Base-by-base conservation (phyloP, 2,113 vertebrate genomes). In the Sakesphorus luctuosus region DNA sequence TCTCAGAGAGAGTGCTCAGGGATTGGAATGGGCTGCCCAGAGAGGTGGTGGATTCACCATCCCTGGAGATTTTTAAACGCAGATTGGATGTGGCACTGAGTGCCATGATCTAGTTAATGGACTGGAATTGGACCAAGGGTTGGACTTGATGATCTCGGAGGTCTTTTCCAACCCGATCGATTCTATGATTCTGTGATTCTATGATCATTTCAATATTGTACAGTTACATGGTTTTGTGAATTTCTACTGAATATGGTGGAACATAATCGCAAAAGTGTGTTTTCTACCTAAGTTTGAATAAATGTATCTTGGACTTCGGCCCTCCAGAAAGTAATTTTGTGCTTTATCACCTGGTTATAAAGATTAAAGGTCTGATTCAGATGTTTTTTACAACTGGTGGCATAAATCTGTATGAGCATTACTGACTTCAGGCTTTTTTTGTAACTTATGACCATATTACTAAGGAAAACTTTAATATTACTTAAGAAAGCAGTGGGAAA, bases 401-500 rank as follows among this genome's bases (percentile, higher is more conserved):
- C 73, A 63, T 76, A 87, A 71, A 95, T 71, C 65, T 44, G 75
- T 63, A 56, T 52, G 11, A 96, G n/a, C 67, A 50, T 82, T 83
- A 85, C 63, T 85, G 77, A 77, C 65, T 94, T 65, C 13, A 44
- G 72, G 35, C 43, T 88, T 90, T 94, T 93, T 79, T 52, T 83
- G 89, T 72, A 25, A 72, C 68, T 84, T 91, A 46, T 31, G 66
- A 69, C 80, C 80, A 56, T 56, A 67, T 72, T 74, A 47, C 33
- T 75, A 61, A 81, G 61, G n/a, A 87, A 94, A 96, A 87, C 33
- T 59, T 55, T 78, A 90, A 50, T 94, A 80, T 62, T 92, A 40
- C 55, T 89, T 90, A 69, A 78, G 52, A 86, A 93, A 93, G 52
- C 40, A 81, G 36, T 79, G 87, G 56, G 82, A 90, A 71, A 77